These are phyloP conservation scores for Beaufortia kweichowensis DNA, from an alignment of 2,113 vertebrate species.

Conservation along the genomic window DNA sequence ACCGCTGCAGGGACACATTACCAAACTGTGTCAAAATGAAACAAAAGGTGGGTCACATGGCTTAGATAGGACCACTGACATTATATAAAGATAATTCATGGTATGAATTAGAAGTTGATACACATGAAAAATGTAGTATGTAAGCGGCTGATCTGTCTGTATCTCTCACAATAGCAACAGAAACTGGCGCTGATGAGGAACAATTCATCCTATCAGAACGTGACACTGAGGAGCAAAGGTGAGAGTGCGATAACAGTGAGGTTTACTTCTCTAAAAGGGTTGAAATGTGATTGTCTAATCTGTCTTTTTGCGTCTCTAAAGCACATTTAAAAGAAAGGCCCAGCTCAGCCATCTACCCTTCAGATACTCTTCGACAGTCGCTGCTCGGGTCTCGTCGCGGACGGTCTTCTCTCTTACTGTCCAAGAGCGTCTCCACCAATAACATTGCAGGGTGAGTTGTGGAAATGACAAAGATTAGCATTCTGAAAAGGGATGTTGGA, in stretches of 20 bases:
- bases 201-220: constrained; percentile 81
- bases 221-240: constrained; percentile 85
- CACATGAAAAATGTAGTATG: background rate
- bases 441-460: constrained; percentile 88
- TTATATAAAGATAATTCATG: constrained; percentile 23
- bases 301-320: constrained; percentile 49
- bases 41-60: constrained; percentile 81
- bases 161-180: constrained; percentile 78
- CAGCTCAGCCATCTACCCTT: constrained; percentile 87
- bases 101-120: background rate
- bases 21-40: constrained; percentile 94
- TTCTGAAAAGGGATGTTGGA: too few species aligned
- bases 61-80: background rate
- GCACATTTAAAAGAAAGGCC: constrained; percentile 82
- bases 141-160: background rate
- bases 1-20: constrained; percentile 89
- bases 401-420: constrained; percentile 80
- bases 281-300: background rate
- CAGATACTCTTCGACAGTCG: constrained; percentile 85
- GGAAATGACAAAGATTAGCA: background rate
- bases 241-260: constrained; percentile 61
- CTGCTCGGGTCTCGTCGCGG: constrained; percentile 83
- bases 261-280: background rate
- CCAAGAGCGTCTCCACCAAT: constrained; percentile 93
- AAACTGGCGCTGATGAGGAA: constrained; percentile 83